phyloP scores from a whole-genome alignment of 2,888 invertebrate species.

The Melanostoma scalare region DNA sequence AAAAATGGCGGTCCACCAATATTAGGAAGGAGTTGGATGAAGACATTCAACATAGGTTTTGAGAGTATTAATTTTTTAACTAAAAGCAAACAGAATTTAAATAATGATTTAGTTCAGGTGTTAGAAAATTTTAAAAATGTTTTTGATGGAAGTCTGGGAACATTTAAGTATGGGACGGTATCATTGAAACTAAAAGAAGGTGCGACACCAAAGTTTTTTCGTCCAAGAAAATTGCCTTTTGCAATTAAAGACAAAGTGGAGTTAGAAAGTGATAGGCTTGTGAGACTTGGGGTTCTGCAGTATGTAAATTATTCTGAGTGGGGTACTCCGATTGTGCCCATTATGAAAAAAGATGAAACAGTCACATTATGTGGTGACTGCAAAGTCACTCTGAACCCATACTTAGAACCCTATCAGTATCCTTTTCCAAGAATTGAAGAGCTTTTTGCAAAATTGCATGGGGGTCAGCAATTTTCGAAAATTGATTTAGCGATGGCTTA shows the following conservation, averaged over 20 bases:
- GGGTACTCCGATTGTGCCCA: constrained; percentile 78
- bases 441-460: constrained; percentile 49
- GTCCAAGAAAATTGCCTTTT: constrained; percentile 55
- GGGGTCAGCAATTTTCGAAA: constrained; percentile 77
- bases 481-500: constrained; percentile 78
- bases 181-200: no score
- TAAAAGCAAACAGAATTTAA: no score
- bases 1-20: constrained; percentile 43
- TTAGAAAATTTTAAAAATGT: no score
- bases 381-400: constrained; percentile 49
- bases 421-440: constrained; percentile 38
- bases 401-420: constrained; percentile 30
- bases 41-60: no score
- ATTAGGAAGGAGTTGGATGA: constrained; percentile 40
- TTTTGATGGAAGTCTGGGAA: no score
- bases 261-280: constrained; percentile 43
- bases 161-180: no score
- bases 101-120: no score
- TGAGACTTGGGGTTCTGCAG: constrained; percentile 51
- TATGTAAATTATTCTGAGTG: constrained; percentile 70
- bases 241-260: constrained; percentile 48
- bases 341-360: constrained; percentile 77
- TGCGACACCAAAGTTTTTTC: no score
- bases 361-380: constrained; percentile 68
- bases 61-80: no score